These are phyloP conservation scores for Ypsolopha scabrella DNA, from an alignment of 2,888 invertebrate species.

Conservation along the genomic window DNA sequence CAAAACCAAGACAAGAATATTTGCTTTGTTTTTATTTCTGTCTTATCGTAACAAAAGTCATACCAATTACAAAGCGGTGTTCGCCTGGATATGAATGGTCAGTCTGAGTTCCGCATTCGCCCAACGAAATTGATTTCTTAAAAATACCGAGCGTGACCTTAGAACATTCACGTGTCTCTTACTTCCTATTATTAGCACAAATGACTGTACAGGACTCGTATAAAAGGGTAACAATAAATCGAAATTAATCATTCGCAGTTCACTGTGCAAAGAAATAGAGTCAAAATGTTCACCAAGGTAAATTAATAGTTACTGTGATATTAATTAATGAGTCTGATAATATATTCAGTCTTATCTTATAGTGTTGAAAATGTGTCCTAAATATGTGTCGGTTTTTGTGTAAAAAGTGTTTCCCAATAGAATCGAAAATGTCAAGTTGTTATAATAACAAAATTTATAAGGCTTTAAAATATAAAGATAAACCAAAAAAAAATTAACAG, in stretches of 20 bases:
- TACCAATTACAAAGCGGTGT: too few relatives aligned
- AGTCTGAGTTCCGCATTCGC: slow-evolving; percentile 43
- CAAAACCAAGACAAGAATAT: too few relatives aligned
- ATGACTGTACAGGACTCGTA: slow-evolving; percentile 39
- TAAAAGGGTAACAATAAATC: slow-evolving; percentile 40
- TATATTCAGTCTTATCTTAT: too few relatives aligned
- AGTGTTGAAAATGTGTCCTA: too few relatives aligned
- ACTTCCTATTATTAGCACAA: slow-evolving; percentile 57
- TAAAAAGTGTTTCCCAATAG: too few relatives aligned
- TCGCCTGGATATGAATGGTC: not conserved
- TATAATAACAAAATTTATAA: too few relatives aligned
- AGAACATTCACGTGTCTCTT: slow-evolving; percentile 42
- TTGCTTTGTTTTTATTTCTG: not conserved
- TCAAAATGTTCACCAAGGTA: slow-evolving; percentile 66
- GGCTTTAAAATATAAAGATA: too few relatives aligned
- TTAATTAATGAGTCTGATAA: too few relatives aligned
- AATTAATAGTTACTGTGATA: too few relatives aligned
- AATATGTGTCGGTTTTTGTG: too few relatives aligned
- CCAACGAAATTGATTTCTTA: slow-evolving; percentile 49
- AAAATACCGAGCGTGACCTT: slow-evolving; percentile 45
- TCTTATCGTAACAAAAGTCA: not conserved
- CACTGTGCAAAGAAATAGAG: slow-evolving; percentile 51
- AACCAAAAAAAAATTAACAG: too few relatives aligned
- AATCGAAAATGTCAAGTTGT: too few relatives aligned
- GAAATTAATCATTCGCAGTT: slow-evolving; percentile 56